These are phyloP conservation scores for Lordiphosa collinella DNA, from an alignment of 1,140 invertebrate species.

Conservation along the genomic window DNA sequence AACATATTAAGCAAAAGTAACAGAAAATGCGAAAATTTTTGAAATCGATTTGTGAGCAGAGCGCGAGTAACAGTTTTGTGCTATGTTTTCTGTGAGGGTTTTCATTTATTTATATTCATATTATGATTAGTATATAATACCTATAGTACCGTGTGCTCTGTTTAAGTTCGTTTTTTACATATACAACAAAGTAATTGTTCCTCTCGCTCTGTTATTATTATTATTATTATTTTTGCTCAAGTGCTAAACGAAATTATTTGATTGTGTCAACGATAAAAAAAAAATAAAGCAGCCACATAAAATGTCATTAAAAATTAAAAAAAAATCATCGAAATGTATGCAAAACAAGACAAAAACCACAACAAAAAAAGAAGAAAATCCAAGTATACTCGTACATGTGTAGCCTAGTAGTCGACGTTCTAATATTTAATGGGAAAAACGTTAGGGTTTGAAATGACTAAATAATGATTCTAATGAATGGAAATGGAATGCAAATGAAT, in stretches of 20 bases:
- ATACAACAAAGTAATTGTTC: conserved; percentile 45
- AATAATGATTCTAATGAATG: too few relatives aligned
- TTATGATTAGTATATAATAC: background rate
- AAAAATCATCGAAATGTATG: conserved; percentile 2
- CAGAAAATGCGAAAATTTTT: conserved; percentile 15
- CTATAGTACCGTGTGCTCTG: conserved; percentile 24
- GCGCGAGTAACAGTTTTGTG: conserved; percentile 36
- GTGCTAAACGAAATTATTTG: conserved; percentile 34
- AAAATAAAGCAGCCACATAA: conserved; percentile 18
- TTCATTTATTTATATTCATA: background rate
- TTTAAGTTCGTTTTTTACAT: conserved; percentile 10
- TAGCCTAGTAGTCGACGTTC: conserved; percentile 46
- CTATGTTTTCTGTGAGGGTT: conserved; percentile 37
- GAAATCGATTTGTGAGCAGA: conserved; percentile 13
- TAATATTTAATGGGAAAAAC: conserved; percentile 31
- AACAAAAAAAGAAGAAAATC: conserved; percentile 17
- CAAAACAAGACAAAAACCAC: conserved; percentile 1
- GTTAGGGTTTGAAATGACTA: background rate
- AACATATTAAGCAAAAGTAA: conserved; percentile 65
- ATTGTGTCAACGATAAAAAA: conserved; percentile 25
- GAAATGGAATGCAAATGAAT: too few relatives aligned
- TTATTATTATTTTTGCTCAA: conserved; percentile 27
- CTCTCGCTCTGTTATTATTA: conserved; percentile 50
- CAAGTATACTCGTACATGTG: conserved; percentile 32
- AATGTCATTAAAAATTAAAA: conserved; percentile 19